Evolutionary conservation across 2,888 invertebrate species (phyloP).

Genomic region (Hedya salicella): DNA sequence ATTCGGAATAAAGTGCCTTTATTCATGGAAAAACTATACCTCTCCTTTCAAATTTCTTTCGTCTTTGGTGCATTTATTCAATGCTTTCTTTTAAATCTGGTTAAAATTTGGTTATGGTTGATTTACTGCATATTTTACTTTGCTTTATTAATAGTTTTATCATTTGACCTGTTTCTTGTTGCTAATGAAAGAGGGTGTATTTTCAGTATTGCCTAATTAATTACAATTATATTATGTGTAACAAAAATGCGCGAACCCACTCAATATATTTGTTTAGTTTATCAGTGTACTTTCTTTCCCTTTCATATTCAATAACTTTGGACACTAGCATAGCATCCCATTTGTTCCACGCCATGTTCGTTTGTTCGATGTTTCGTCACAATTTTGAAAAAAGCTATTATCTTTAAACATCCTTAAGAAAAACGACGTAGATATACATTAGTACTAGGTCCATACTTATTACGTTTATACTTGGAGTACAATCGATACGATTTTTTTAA

Average conservation of each 20-base stretch:
- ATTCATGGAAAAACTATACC: slow-evolving; percentile 81
- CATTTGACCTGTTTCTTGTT: slow-evolving; percentile 75
- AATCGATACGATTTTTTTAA: no score
- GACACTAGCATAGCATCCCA: background rate
- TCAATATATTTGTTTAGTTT: background rate
- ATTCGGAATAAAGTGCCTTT: slow-evolving; percentile 74
- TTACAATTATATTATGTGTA: background rate
- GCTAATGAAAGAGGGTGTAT: slow-evolving; percentile 81
- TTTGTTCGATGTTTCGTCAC: no score
- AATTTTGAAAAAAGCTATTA: no score
- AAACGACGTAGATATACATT: no score
- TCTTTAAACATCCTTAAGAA: no score
- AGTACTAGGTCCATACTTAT: no score
- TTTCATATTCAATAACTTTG: background rate
- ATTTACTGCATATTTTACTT: slow-evolving; percentile 76
- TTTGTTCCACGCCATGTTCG: background rate
- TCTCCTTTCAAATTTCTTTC: slow-evolving; percentile 80
- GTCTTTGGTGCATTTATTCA: slow-evolving; percentile 79
- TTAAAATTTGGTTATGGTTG: slow-evolving; percentile 74
- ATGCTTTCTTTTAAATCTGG: slow-evolving; percentile 75
- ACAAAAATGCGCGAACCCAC: background rate
- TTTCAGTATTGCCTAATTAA: slow-evolving; percentile 69
- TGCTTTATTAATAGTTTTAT: slow-evolving; percentile 68
- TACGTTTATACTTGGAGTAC: no score
- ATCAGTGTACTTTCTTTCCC: background rate